phyloP scores from a whole-genome alignment of 2,888 invertebrate species.

The Amiota mariae region DNA sequence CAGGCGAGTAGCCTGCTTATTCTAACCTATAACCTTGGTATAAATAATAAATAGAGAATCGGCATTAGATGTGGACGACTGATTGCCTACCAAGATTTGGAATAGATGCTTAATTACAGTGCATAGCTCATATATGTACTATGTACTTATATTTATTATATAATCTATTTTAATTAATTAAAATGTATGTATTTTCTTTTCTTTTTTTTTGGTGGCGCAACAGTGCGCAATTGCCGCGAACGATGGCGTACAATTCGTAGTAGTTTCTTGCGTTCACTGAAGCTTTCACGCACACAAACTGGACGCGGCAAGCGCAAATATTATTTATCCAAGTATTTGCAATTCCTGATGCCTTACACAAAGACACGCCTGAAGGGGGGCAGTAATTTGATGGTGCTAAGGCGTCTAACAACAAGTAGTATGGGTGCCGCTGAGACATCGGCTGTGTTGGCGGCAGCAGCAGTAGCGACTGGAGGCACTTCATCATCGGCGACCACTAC shows the following conservation, averaged over 20 bases:
- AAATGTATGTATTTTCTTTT: constrained; percentile 19
- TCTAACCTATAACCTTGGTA: too few species aligned
- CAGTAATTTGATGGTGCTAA: constrained; percentile 51
- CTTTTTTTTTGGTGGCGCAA: constrained; percentile 32
- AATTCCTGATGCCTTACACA: constrained; percentile 68
- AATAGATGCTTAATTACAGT: too few species aligned
- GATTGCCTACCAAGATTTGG: too few species aligned
- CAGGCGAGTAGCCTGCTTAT: too few species aligned
- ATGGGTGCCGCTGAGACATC: constrained; percentile 16
- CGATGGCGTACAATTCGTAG: constrained; percentile 70
- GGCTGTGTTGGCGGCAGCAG: background rate
- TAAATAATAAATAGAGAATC: too few species aligned
- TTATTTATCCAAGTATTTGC: constrained; percentile 68
- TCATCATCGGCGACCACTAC: constrained; percentile 16
- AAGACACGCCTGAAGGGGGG: constrained; percentile 59
- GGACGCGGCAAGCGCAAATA: constrained; percentile 70
- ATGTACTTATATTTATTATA: too few species aligned
- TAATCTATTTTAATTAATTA: background rate
- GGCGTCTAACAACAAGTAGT: constrained; percentile 42
- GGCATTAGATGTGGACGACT: too few species aligned
- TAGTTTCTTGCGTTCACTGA: constrained; percentile 66
- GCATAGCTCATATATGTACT: too few species aligned
- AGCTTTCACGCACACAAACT: constrained; percentile 65
- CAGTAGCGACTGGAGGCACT: too few species aligned
- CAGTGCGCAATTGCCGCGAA: constrained; percentile 70